phyloP scores from a whole-genome alignment of 2,888 invertebrate genomes.

The Sarcophaga caerulescens region DNA sequence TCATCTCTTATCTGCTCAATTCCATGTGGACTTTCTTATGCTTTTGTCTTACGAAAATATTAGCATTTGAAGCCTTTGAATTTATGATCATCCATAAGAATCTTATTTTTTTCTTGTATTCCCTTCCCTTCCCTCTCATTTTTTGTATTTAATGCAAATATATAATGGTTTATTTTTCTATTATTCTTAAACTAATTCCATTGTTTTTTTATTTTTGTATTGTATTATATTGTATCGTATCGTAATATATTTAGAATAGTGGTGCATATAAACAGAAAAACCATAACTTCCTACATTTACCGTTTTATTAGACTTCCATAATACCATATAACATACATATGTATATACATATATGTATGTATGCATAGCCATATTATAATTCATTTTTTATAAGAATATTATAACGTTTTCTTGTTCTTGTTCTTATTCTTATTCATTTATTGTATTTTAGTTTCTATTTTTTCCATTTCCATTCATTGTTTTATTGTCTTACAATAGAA shows the following conservation, averaged over 20 bases:
- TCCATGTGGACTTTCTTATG: too few relatives aligned
- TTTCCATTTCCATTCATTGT: constrained; percentile 30
- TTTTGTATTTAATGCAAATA: constrained; percentile 43
- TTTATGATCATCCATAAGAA: too few relatives aligned
- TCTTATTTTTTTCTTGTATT: too few relatives aligned
- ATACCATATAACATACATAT: background rate
- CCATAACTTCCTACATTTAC: constrained; percentile 60
- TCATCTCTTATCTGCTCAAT: too few relatives aligned
- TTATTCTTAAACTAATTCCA: constrained; percentile 23
- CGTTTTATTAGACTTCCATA: constrained; percentile 25
- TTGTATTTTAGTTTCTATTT: too few relatives aligned
- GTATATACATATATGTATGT: background rate
- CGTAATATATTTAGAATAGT: constrained; percentile 32
- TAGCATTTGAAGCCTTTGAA: too few relatives aligned
- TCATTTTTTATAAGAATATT: constrained; percentile 6
- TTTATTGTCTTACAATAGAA: constrained; percentile 19
- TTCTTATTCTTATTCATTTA: background rate
- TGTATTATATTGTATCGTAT: too few relatives aligned
- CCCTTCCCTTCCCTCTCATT: background rate
- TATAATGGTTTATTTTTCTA: constrained; percentile 39
- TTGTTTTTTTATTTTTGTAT: constrained; percentile 7
- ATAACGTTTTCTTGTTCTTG: constrained; percentile 10
- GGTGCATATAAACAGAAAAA: background rate
- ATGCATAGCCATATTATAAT: constrained; percentile 19
- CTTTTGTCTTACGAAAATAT: too few relatives aligned